Conservation (phyloP, 30 jellyfish, hydroid and myxozoan species). For the Aurelia aurita region DNA sequence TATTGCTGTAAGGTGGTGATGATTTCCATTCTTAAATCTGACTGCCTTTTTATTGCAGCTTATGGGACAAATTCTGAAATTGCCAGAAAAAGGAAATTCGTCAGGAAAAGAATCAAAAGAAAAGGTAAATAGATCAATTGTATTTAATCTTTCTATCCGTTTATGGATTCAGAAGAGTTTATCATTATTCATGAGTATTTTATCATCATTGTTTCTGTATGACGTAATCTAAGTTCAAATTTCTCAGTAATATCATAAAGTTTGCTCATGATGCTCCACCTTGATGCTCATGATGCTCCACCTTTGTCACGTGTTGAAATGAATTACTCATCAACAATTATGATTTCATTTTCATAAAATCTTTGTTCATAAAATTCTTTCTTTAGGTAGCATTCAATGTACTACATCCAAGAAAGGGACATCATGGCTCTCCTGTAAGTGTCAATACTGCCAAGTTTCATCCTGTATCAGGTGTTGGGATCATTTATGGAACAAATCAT, state of each 20-base stretch:
- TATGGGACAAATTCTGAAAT: conserved; percentile 66
- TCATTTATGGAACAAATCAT: conserved; percentile 87
- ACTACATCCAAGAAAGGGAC: conserved; percentile 47
- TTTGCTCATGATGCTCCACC: too few relatives aligned
- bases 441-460: conserved; percentile 92
- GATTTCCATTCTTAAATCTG: neutral
- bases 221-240: too few relatives aligned
- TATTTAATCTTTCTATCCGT: too few relatives aligned
- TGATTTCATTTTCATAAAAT: too few relatives aligned
- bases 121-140: conserved; percentile 21
- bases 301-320: too few relatives aligned
- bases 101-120: conserved; percentile 5
- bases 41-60: conserved; percentile 27
- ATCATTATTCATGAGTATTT: too few relatives aligned
- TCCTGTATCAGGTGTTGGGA: conserved; percentile 93
- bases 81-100: conserved; percentile 51
- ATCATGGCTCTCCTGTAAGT: conserved; percentile 57
- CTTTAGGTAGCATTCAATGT: conserved; percentile 60
- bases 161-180: too few relatives aligned
- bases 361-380: neutral
- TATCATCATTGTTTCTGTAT: too few relatives aligned
- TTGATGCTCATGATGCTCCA: too few relatives aligned
- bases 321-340: too few relatives aligned
- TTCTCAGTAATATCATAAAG: too few relatives aligned
- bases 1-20: neutral